These are phyloP conservation scores for Aphrocallistes beatrix DNA, from an alignment of 37 sponge, comb jelly and placozoan species.

Conservation along the genomic window DNA sequence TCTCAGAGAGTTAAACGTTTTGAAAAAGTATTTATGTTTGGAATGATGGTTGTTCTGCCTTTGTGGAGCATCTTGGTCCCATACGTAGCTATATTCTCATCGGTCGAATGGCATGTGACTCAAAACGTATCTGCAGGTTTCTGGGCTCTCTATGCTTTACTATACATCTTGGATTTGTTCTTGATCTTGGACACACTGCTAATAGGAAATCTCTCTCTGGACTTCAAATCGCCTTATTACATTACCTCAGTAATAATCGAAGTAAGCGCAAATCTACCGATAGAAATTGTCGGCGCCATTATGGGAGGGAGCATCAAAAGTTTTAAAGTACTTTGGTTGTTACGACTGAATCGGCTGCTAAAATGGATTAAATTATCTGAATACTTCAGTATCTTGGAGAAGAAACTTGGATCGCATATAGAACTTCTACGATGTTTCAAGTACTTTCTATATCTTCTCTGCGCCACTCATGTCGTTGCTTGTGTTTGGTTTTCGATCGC, in stretches of 20 bases:
- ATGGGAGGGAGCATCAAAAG: constrained; percentile 21
- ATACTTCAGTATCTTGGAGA: constrained; percentile 38
- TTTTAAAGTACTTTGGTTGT: constrained; percentile 29
- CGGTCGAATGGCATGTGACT: not conserved
- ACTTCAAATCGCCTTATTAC: constrained; percentile 27
- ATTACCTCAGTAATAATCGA: constrained; percentile 26
- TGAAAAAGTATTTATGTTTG: not conserved
- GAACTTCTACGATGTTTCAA: constrained; percentile 31
- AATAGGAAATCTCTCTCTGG: constrained; percentile 33
- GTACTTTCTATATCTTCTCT: constrained; percentile 47
- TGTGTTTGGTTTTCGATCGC: constrained; percentile 67
- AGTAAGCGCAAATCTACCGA: constrained; percentile 39
- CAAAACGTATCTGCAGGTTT: not conserved
- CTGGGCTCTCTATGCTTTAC: constrained; percentile 25
- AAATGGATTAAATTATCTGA: constrained; percentile 51
- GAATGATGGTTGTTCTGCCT: not conserved
- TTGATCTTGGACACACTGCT: constrained; percentile 44
- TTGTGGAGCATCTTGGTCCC: not conserved
- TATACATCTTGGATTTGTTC: constrained; percentile 47
- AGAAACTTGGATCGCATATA: constrained; percentile 42
- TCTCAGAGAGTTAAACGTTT: not conserved
- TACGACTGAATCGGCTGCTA: constrained; percentile 50
- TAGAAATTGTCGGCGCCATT: constrained; percentile 31
- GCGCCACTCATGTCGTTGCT: constrained; percentile 36
- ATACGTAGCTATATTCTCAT: constrained; percentile 1